Percentiles rank a stretch among this genome's conserved stretches.
These are phyloP conservation scores for Trinectes maculatus DNA, from an alignment of 2,113 vertebrate genomes.

Conservation along the genomic window DNA sequence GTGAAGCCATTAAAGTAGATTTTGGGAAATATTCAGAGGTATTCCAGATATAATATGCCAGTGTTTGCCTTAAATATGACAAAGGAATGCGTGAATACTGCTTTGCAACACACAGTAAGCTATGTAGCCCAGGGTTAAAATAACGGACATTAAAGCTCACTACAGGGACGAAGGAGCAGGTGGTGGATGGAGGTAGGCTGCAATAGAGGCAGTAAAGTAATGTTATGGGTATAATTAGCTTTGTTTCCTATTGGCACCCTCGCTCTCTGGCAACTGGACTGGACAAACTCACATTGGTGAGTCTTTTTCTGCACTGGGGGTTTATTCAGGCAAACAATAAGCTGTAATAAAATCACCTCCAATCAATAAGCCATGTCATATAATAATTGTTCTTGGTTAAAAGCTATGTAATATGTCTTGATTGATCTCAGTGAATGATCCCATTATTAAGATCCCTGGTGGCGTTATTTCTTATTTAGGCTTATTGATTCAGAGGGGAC, in stretches of 20 bases:
- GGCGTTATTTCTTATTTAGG: conserved; percentile 2
- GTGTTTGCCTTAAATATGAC: not conserved
- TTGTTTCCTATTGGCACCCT: not conserved
- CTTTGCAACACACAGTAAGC: not conserved
- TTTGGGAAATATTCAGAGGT: no score
- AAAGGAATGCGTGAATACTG: conserved; percentile 1
- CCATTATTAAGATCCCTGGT: not conserved
- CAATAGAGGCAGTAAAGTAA: conserved; percentile 25
- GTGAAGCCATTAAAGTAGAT: no score
- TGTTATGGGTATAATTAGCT: conserved; percentile 22
- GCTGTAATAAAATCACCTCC: conserved; percentile 7
- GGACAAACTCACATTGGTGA: conserved; percentile 27
- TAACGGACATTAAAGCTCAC: conserved; percentile 4
- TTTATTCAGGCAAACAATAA: not conserved
- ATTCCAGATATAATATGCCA: not conserved
- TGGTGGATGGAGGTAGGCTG: conserved; percentile 1
- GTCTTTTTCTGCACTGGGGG: not conserved
- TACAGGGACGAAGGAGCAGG: conserved; percentile 32
- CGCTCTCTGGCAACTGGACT: not conserved
- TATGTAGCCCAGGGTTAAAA: conserved; percentile 24
- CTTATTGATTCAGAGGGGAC: conserved; percentile 3
- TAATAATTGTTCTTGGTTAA: not conserved
- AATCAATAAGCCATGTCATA: conserved; percentile 7
- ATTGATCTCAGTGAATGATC: not conserved
- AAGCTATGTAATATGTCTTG: not conserved